These are phyloP conservation scores for Chironomus riparius DNA, from an alignment of 2,888 invertebrate genomes.

Conservation along the genomic window DNA sequence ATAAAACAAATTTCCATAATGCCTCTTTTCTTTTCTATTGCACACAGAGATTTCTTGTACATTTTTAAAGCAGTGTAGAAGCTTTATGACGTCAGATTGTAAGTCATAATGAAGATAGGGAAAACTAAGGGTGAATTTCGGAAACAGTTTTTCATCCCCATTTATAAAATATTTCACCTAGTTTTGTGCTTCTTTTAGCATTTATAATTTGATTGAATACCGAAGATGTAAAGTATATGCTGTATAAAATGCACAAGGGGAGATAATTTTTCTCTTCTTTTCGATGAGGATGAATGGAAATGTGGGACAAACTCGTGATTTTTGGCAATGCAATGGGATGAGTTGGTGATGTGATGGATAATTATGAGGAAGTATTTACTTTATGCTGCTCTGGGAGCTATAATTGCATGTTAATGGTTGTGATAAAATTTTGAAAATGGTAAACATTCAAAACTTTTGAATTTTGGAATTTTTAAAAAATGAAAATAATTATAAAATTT, in stretches of 20 bases:
- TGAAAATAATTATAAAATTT: no score
- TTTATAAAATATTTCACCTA: conserved; percentile 14
- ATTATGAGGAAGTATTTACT: no score
- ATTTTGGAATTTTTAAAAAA: no score
- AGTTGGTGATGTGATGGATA: no score
- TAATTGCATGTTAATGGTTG: no score
- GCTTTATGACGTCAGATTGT: background rate
- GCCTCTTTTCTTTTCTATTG: background rate
- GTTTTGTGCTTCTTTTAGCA: conserved; percentile 1
- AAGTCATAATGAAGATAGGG: background rate
- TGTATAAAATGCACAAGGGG: background rate
- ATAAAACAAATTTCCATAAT: background rate
- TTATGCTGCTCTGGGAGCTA: no score
- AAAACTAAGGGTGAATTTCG: background rate
- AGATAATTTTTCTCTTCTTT: background rate
- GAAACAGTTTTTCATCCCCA: background rate
- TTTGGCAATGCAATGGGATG: no score
- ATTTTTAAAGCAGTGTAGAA: background rate
- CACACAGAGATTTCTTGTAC: background rate
- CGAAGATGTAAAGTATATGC: background rate
- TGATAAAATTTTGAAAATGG: no score
- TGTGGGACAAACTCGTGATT: background rate
- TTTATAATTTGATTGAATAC: conserved; percentile 15
- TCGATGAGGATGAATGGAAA: background rate
- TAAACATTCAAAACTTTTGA: no score